A percentile compares a stretch with the other conserved stretches of the same genome.
Conservation (phyloP, 2,113 vertebrate species). For the Leucoraja erinaceus region DNA sequence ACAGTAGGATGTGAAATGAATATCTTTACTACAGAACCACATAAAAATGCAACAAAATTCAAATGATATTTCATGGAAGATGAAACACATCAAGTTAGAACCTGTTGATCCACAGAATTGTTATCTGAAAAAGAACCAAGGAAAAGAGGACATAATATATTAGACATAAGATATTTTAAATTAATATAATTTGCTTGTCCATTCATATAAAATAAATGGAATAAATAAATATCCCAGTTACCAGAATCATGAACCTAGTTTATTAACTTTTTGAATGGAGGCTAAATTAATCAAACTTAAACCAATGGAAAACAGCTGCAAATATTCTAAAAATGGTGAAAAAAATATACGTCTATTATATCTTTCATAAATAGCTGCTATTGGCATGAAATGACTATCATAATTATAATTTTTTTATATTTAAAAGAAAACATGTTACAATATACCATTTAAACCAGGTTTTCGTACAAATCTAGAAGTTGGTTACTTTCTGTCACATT, state of each 20-base stretch:
- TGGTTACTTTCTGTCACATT: neutral
- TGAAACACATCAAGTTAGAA: conserved; percentile 63
- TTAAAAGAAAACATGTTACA: neutral
- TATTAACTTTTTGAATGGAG: neutral
- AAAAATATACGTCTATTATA: neutral
- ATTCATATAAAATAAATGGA: neutral
- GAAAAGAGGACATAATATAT: conserved; percentile 61
- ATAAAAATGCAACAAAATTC: conserved; percentile 54
- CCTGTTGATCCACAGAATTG: conserved; percentile 93
- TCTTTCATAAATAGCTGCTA: neutral
- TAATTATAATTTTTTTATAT: neutral
- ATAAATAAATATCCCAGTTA: neutral
- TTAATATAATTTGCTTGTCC: conserved; percentile 38
- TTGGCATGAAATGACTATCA: neutral
- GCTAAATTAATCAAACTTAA: conserved; percentile 17
- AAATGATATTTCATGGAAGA: conserved; percentile 56
- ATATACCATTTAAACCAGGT: neutral
- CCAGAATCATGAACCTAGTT: neutral
- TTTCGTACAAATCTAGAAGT: neutral
- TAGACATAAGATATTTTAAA: conserved; percentile 55
- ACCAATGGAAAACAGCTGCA: neutral
- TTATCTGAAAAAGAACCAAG: conserved; percentile 82
- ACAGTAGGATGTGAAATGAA: conserved; percentile 41
- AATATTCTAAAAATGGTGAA: neutral
- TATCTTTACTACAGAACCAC: conserved; percentile 39